Conservation (phyloP, 1,140 invertebrate genomes). For the Drosophila sp. region DNA sequence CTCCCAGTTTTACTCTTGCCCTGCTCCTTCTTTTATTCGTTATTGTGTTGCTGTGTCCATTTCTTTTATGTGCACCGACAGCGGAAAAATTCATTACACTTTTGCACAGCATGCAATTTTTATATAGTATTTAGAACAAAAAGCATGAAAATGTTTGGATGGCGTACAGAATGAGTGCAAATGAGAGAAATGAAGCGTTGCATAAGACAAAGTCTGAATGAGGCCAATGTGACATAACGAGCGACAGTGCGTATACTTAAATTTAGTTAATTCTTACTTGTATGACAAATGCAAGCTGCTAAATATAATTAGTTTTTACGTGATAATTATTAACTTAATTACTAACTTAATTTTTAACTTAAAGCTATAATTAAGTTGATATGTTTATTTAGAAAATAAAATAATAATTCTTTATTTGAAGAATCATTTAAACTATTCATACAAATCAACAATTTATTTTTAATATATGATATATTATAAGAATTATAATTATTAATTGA, state of each 20-base stretch:
- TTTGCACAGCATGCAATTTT: constrained; percentile 72
- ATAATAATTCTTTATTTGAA: too few relatives aligned
- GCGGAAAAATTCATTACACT: constrained; percentile 81
- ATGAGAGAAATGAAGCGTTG: constrained; percentile 32
- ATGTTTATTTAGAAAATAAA: too few relatives aligned
- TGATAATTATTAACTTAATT: too few relatives aligned
- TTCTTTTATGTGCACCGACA: constrained; percentile 75
- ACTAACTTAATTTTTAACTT: not conserved
- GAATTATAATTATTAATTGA: too few relatives aligned
- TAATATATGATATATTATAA: too few relatives aligned
- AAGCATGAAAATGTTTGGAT: constrained; percentile 64
- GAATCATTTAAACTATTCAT: too few relatives aligned
- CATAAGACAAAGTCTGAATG: constrained; percentile 16
- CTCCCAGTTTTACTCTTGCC: not conserved
- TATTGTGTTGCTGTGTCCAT: constrained; percentile 58
- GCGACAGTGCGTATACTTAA: constrained; percentile 18
- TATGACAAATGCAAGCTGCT: not conserved
- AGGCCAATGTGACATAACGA: not conserved
- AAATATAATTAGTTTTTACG: too few relatives aligned
- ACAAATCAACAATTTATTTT: too few relatives aligned
- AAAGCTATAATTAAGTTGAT: too few relatives aligned
- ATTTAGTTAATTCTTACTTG: constrained; percentile 1
- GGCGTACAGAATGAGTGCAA: constrained; percentile 51
- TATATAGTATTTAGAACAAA: constrained; percentile 60
- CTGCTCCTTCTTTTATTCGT: constrained; percentile 15